Evolutionary conservation across 2,888 invertebrate species (phyloP), one percentile per base, ranked within the genome.

Genomic region (Dryocosmus kuriphilus): DNA sequence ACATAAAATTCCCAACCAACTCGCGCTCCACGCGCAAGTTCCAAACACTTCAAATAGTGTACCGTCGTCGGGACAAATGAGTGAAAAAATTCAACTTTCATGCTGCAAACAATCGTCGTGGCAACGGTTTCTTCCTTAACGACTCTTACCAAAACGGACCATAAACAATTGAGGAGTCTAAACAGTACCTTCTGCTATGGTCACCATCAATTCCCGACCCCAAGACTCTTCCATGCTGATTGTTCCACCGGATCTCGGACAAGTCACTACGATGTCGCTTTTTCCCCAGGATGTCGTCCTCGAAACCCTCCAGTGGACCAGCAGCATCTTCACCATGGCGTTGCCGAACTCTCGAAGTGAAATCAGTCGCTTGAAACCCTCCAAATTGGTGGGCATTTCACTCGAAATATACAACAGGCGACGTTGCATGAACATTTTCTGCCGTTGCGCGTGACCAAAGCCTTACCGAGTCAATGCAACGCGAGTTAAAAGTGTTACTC

Each of bases 401-500:
- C 51, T 77, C 38, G 77, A 74, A 51, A 38, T 62, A 61, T 74
- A 63, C 46, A 35, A 57, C 30, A 38, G 74, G 57, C 73, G 71
- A 77, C 74, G 77, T 74, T 55, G 71, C 61, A 60, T 51, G 62
- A 61, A 38, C 77, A 51, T 41, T 57, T 22, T 63, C 24, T 63
- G 77, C 62, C 77, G 65, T 77, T 77, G 77, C 77, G 77, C 77
- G 74, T 77, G 77, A 77, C 77, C 77, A 74, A 77, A 77, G 77
- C 77, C 73, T 77, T 46, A 61, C 74, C 63, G 77, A 75, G 75
- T 77, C 77, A 74, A 77, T 65, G 74, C 77, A 77, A 74, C 65
- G 65, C 76, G 67, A 76, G 60, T 60, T n/a, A 22, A 55, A 55
- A 55, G 67, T 76, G 76, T 67, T 76, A 76, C 35, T 55, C 74